Conservation (phyloP, 2,888 invertebrate species). For the Autographa pulchrina region DNA sequence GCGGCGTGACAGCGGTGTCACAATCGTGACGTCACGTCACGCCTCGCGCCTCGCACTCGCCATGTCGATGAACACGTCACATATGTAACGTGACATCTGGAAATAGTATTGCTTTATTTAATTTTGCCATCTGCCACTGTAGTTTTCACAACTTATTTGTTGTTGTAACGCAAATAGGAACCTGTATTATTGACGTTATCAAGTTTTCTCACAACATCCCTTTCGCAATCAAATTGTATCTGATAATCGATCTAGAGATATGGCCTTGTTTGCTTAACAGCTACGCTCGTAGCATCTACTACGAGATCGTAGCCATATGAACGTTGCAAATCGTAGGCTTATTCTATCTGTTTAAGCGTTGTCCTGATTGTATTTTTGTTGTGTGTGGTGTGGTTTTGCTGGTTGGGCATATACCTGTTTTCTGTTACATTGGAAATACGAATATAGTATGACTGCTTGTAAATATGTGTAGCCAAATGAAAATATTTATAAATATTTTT, state of each 20-base stretch:
- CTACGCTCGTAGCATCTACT: constrained; percentile 29
- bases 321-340: not conserved
- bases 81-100: constrained; percentile 76
- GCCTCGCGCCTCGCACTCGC: constrained; percentile 47
- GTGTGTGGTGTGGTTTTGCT: not conserved
- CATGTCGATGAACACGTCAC: constrained; percentile 78
- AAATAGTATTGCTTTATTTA: constrained; percentile 84
- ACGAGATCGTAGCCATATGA: constrained; percentile 19
- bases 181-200: not conserved
- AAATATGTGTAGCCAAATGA: not conserved
- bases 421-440: not conserved
- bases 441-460: not conserved
- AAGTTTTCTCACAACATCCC: constrained; percentile 1
- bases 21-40: constrained; percentile 43
- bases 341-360: not conserved
- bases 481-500: too few species aligned
- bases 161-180: constrained; percentile 24
- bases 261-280: not conserved
- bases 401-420: not conserved
- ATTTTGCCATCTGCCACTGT: constrained; percentile 69
- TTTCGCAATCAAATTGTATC: constrained; percentile 6
- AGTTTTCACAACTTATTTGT: constrained; percentile 57
- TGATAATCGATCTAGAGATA: constrained; percentile 6
- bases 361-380: not conserved
- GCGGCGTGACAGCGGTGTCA: constrained; percentile 43